Conservation (phyloP, 2,113 vertebrate genomes). For the Oreochromis tanganicae region DNA sequence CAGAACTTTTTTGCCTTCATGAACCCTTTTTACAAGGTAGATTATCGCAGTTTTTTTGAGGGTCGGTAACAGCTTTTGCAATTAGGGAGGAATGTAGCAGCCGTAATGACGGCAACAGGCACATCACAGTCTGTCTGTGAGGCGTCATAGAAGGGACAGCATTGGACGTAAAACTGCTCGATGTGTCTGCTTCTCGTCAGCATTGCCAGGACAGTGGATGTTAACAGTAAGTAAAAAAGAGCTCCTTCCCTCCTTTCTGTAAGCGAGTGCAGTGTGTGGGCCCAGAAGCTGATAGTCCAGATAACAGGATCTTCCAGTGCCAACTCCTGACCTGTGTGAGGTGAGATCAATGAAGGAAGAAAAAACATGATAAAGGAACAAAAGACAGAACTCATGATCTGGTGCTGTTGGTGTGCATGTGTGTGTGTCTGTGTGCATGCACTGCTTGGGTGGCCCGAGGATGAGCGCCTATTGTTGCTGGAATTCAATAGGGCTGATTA, state of each 20-base stretch:
- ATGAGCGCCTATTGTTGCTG: constrained; percentile 70
- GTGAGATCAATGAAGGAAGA: constrained; percentile 50
- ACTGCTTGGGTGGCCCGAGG: constrained; percentile 75
- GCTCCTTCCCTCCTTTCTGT: neutral
- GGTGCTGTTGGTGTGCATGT: constrained; percentile 42
- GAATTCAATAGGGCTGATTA: constrained; percentile 76
- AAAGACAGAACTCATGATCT: constrained; percentile 56
- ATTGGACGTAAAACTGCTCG: neutral
- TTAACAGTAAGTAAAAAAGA: neutral
- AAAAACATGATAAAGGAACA: constrained; percentile 53
- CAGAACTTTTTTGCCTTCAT: neutral
- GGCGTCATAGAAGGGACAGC: neutral
- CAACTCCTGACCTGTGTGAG: constrained; percentile 60
- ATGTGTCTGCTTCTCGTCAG: neutral
- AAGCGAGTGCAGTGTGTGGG: constrained; percentile 31
- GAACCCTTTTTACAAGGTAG: neutral
- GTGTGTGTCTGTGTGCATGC: constrained; percentile 25
- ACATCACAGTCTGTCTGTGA: neutral
- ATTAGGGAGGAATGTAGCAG: neutral
- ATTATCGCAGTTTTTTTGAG: neutral
- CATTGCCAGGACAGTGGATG: neutral
- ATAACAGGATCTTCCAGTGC: constrained; percentile 31
- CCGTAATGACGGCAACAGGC: neutral
- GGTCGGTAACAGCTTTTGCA: neutral
- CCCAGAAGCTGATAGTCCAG: constrained; percentile 44